Evolutionary conservation across 2,888 invertebrate genomes (phyloP).

Genomic region (Halictus quadricinctus): DNA sequence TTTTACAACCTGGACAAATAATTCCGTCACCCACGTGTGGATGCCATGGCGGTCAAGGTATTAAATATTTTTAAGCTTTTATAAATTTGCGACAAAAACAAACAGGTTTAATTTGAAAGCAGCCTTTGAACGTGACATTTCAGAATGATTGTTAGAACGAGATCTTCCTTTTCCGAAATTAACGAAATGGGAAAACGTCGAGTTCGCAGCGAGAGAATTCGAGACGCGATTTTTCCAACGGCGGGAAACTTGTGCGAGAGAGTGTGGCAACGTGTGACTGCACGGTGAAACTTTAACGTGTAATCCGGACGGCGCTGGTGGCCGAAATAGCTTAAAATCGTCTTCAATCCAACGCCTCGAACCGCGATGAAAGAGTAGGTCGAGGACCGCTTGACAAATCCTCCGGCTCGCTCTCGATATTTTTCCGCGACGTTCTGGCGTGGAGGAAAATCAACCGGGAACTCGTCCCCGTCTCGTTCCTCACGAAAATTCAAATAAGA

Average conservation of each 20-base stretch:
- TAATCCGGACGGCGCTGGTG: constrained; percentile 38
- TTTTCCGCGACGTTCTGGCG: constrained; percentile 48
- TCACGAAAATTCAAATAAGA: constrained; percentile 67
- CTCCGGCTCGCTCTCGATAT: constrained; percentile 62
- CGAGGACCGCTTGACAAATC: constrained; percentile 65
- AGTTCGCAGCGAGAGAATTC: not conserved
- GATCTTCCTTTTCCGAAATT: not conserved
- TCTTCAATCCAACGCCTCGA: constrained; percentile 42
- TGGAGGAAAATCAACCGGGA: constrained; percentile 61
- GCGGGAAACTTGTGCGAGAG: constrained; percentile 1
- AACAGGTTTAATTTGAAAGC: no score
- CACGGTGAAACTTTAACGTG: constrained; percentile 37
- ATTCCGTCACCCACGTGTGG: no score
- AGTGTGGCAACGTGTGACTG: constrained; percentile 22
- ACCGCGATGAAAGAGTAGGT: constrained; percentile 57
- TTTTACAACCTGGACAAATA: no score
- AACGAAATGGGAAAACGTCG: not conserved
- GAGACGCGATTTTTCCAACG: not conserved
- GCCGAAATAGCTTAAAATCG: constrained; percentile 45
- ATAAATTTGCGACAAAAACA: no score
- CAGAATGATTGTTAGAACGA: not conserved
- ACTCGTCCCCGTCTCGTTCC: constrained; percentile 50
- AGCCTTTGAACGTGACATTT: no score
- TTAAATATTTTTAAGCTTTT: no score
- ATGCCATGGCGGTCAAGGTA: no score